Conservation (phyloP, 2,888 invertebrate species). For the Oscheius onirici region DNA sequence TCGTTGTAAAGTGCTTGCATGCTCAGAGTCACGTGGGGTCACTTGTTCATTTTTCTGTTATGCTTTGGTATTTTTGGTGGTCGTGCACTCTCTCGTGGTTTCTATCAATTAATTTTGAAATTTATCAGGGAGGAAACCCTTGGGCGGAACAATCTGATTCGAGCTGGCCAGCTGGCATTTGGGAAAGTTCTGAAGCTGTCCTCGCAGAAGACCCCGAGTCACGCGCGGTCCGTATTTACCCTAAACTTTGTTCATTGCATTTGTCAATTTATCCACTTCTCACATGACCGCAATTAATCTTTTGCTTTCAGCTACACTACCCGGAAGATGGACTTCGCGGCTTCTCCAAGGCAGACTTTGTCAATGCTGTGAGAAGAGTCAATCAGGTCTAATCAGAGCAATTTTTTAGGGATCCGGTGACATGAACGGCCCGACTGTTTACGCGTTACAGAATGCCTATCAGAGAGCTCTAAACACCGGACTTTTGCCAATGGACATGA, state of each 20-base stretch:
- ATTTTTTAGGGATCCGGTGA: not conserved
- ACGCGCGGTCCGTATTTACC: constrained; percentile 24
- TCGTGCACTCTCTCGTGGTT: not conserved
- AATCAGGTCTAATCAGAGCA: not conserved
- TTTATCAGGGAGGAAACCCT: constrained; percentile 15
- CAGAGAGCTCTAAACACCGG: constrained; percentile 17
- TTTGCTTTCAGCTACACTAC: constrained; percentile 11
- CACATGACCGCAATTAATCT: not conserved
- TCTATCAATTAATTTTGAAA: not conserved
- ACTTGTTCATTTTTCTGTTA: not conserved
- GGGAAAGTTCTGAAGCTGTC: constrained; percentile 27
- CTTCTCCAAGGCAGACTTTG: constrained; percentile 10
- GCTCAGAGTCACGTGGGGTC: not conserved
- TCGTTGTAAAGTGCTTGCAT: constrained; percentile 15
- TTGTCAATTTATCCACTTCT: not conserved
- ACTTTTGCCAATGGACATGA: constrained; percentile 6
- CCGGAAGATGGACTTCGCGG: constrained; percentile 6
- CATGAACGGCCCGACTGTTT: constrained; percentile 9
- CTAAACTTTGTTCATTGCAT: constrained; percentile 4
- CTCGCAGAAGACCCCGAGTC: constrained; percentile 21
- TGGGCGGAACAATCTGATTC: constrained; percentile 20
- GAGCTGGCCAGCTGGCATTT: constrained; percentile 20
- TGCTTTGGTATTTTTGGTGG: not conserved
- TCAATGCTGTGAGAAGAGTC: not conserved
- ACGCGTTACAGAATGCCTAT: constrained; percentile 8